Evolutionary conservation across 2,888 invertebrate species (phyloP).

Genomic region (Dasypogon diadema): DNA sequence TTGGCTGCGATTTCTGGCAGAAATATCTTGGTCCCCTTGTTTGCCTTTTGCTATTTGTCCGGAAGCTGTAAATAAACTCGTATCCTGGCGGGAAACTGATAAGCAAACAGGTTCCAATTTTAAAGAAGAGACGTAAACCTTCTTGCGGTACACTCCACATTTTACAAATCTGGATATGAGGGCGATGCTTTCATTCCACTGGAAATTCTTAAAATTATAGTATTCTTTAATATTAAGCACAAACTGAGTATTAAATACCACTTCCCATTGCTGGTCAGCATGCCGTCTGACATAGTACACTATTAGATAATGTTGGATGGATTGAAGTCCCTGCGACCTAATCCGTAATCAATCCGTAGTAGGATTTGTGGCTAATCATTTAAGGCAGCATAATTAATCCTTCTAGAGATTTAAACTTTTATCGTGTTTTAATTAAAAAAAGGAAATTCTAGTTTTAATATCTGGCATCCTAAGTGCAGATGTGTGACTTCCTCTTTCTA

Average conservation of each 20-base stretch:
- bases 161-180: too few species aligned
- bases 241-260: too few species aligned
- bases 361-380: too few species aligned
- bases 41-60: slow-evolving; percentile 40
- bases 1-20: slow-evolving; percentile 46
- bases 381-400: too few species aligned
- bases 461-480: not conserved
- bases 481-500: not conserved
- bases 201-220: too few species aligned
- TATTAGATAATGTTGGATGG: too few species aligned
- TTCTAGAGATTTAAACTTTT: not conserved
- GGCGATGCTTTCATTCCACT: too few species aligned
- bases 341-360: too few species aligned
- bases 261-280: too few species aligned
- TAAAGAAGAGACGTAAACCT: slow-evolving; percentile 11
- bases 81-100: slow-evolving; percentile 41
- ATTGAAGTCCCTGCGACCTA: too few species aligned
- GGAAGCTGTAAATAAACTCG: slow-evolving; percentile 48
- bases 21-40: slow-evolving; percentile 35
- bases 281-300: too few species aligned
- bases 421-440: slow-evolving; percentile 2
- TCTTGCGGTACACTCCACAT: not conserved
- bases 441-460: slow-evolving; percentile 5
- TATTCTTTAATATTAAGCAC: too few species aligned
- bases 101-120: slow-evolving; percentile 35